A percentile compares a stretch with the other conserved stretches of the same genome.
These are phyloP conservation scores for Tenodera sinensis DNA, from an alignment of 2,888 invertebrate genomes.

Conservation along the genomic window DNA sequence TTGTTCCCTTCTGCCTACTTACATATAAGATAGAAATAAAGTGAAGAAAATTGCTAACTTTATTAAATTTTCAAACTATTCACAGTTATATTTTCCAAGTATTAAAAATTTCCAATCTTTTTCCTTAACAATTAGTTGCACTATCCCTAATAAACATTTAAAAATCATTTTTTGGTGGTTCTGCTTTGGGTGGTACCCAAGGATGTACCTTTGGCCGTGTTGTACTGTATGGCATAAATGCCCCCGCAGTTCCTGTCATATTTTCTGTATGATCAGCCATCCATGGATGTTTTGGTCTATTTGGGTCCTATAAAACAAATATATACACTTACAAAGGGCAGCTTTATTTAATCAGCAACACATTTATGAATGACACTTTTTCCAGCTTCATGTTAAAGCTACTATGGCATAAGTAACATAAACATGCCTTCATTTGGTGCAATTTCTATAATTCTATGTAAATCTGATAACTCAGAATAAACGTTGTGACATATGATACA, in stretches of 20 bases:
- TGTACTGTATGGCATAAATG: constrained; percentile 91
- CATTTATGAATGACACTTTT: no score
- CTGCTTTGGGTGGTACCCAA: constrained; percentile 62
- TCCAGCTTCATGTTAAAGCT: no score
- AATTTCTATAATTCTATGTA: no score
- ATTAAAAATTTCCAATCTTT: neutral
- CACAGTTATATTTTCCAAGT: neutral
- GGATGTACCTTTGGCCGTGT: constrained; percentile 80
- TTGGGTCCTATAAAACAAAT: constrained; percentile 55
- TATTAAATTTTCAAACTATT: neutral
- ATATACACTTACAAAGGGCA: neutral
- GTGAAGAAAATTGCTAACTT: neutral
- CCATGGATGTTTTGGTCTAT: constrained; percentile 80
- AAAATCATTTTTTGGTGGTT: constrained; percentile 7
- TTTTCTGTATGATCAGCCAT: constrained; percentile 83
- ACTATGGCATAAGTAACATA: no score
- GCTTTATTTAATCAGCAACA: no score
- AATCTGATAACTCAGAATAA: no score
- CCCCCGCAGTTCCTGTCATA: constrained; percentile 69
- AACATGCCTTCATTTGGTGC: no score
- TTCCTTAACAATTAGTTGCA: neutral
- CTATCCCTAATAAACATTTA: neutral
- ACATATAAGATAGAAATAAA: no score
- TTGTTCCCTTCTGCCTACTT: no score
- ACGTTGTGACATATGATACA: no score